Base-by-base conservation (phyloP, 2,888 invertebrate species). In the Pristionchus exspectatus region DNA sequence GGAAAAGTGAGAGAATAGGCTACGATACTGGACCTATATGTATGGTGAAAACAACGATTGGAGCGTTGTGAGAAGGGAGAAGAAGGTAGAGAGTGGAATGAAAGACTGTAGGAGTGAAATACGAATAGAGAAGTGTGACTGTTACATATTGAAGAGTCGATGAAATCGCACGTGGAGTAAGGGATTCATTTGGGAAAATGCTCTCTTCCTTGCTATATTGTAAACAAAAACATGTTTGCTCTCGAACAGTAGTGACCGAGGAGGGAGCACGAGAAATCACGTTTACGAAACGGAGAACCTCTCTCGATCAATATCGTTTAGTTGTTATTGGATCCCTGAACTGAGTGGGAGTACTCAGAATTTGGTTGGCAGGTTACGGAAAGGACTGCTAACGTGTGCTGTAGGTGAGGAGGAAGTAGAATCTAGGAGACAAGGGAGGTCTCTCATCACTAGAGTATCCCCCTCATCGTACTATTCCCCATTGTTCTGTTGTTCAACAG, bases 1-100 rank as follows among this genome's bases (percentile, higher is more conserved):
- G 83, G 44, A 50, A 83, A 27, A 74, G 85, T 72, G 83, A 90
- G 88, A 81, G 56, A 90, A 54, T 50, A 74, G 87, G 74, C 74
- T 81, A 27, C 81, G 81, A 81, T 81, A 54, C 81, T 81, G 81
- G 81, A 81, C 50, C 44, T n/a, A 77, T 77, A 77, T 77, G 44
- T 77, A 77, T 18, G 44, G 44, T 10, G 81, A 81, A 81, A 81
- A 81, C 81, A 81, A 81, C 33, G 81, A 81, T 81, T 81, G 81
- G 66, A 30, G 77, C 21, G 66, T 9, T 66, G 81, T 66, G 33
- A 54, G 69, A 54, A 44, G 63, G 50, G 83, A 66, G 38, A 56
- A 7, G 56, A 56, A 50, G 33, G 56, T 83, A 83, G 83, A 56
- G n/a, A 50, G 44, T 9, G 56, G 54, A 83, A 44, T 27, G 83